phyloP scores from a whole-genome alignment of 2,797 vertebrate species.

The Microtus obscurus region DNA sequence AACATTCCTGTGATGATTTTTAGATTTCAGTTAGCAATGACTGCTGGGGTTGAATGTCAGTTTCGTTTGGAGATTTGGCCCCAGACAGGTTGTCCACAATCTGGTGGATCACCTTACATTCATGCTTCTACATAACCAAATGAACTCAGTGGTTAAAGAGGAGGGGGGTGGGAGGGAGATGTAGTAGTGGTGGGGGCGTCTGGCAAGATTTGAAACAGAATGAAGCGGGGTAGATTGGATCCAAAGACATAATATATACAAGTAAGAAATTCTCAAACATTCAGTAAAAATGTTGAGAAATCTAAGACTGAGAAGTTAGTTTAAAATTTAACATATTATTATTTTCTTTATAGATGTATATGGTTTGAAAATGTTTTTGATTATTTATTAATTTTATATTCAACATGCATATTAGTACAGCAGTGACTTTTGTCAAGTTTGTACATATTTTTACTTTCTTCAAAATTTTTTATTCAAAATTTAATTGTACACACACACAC shows the following conservation, averaged over 20 bases:
- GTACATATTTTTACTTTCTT: not conserved
- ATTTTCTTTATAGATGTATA: not conserved
- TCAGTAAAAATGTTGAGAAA: not conserved
- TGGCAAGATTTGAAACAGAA: not conserved
- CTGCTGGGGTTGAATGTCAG: too few species aligned
- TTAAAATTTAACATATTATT: not conserved
- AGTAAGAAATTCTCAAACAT: too few species aligned
- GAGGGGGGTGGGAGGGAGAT: too few species aligned
- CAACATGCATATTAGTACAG: not conserved
- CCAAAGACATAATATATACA: not conserved
- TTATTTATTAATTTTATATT: not conserved
- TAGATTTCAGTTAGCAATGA: not conserved
- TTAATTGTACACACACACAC: not conserved
- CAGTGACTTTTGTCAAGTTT: not conserved
- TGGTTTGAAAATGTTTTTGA: not conserved
- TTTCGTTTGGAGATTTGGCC: not conserved
- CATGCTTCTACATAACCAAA: too few species aligned
- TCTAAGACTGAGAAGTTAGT: not conserved
- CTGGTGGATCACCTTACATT: not conserved
- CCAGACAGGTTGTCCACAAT: not conserved
- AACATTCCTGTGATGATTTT: not conserved
- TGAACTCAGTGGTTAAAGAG: not conserved
- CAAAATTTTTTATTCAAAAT: not conserved
- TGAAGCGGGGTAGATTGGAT: too few species aligned
- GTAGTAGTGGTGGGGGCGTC: not conserved